Evolutionary conservation across 1,140 invertebrate genomes (phyloP).

Genomic region (Diachasmimorpha longicaudata): DNA sequence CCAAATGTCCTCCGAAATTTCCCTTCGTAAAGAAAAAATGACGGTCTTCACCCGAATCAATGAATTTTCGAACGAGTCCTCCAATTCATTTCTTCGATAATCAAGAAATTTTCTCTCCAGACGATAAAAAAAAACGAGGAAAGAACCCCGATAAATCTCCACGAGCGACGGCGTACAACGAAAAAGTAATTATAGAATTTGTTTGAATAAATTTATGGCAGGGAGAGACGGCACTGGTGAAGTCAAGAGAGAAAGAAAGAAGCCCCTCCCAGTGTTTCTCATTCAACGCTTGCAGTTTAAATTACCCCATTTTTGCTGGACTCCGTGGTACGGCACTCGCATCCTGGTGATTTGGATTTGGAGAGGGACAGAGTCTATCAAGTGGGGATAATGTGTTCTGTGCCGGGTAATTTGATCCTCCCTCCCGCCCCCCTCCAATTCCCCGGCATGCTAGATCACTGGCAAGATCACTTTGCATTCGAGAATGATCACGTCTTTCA

Average conservation of each 20-base stretch:
- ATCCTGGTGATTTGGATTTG: slow-evolving; percentile 31
- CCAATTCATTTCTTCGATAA: too few relatives aligned
- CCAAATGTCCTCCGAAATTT: too few relatives aligned
- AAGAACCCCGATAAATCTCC: slow-evolving; percentile 39
- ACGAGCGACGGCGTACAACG: slow-evolving; percentile 12
- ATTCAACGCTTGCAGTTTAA: slow-evolving; percentile 6
- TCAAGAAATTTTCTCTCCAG: background rate
- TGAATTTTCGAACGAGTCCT: too few relatives aligned
- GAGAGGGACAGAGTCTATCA: slow-evolving; percentile 48
- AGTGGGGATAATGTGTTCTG: slow-evolving; percentile 59
- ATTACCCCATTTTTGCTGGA: background rate
- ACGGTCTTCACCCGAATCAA: too few relatives aligned
- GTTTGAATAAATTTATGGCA: slow-evolving; percentile 57
- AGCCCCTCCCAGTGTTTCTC: slow-evolving; percentile 39
- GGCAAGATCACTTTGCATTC: background rate
- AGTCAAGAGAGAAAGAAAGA: slow-evolving; percentile 40
- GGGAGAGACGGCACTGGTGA: slow-evolving; percentile 40
- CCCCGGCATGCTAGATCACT: background rate
- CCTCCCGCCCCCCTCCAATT: slow-evolving; percentile 30
- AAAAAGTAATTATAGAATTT: slow-evolving; percentile 61
- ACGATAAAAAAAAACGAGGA: slow-evolving; percentile 26
- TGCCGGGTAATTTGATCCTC: slow-evolving; percentile 56
- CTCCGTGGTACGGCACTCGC: slow-evolving; percentile 30
- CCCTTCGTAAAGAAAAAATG: too few relatives aligned
- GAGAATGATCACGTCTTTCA: background rate